Evolutionary conservation across 2,113 vertebrate genomes (phyloP), one percentile per base, ranked within the genome.

Genomic region (Eulemur macaco): DNA sequence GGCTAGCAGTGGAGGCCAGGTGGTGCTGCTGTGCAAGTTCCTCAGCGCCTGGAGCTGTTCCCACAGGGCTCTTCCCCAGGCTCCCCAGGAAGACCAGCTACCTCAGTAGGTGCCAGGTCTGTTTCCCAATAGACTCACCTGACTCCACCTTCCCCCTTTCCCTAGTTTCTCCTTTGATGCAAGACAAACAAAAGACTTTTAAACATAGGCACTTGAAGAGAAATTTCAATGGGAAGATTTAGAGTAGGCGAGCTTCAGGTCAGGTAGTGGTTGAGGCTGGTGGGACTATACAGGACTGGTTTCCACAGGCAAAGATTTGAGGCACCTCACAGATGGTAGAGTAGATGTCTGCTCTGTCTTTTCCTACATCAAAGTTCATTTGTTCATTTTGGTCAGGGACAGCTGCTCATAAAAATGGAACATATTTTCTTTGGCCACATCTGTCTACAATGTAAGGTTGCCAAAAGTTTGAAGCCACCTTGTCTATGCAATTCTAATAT

Each of bases 371-470:
- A 45, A 11, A 63, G 14, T 56, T 10, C 47, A 69, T 88, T 74
- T 96, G 14, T 88, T 94, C 58, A 29, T 87, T 47, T 74, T 64
- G 60, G 68, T 56, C 54, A 87, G 68, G 78, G 37, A 37, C 25
- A 18, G 63, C 45, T 83, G 52, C 82, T 93, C 63, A 58, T 78
- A 87, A 87, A 96, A 83, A 60, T 47, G 69, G 93, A 45, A 86
- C 37, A 69, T 52, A 47, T 86, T 86, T 90, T 73, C 63, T 87
- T 90, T 81, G 71, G 21, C 63, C 54, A 91, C 77, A 84, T 88
- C 63, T 91, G 77, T 94, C 47, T 84, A 58, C 3, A 80, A 45
- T 27, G 20, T 54, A 64, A 23, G 56, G 47, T 88, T 58, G 83
- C 54, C 69, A 95, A 64, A 87, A 76, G 6, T 77, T 71, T 96